phyloP scores from a whole-genome alignment of 2,113 vertebrate species.

The Xyrauchen texanus region DNA sequence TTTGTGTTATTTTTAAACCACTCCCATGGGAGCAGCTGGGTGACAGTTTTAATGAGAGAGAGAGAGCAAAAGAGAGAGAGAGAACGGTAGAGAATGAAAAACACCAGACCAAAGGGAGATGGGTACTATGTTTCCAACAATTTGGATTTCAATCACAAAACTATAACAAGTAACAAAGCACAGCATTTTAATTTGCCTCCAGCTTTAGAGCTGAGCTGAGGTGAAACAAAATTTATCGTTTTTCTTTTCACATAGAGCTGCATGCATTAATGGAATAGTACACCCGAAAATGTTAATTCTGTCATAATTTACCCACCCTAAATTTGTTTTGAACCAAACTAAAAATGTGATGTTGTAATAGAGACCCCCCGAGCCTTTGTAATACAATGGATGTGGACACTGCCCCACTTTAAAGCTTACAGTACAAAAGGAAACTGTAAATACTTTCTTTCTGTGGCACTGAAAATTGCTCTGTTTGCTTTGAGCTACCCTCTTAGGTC shows the following conservation, averaged over 20 bases:
- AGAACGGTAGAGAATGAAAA: not conserved
- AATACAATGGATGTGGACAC: too few relatives aligned
- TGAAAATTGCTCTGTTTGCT: too few relatives aligned
- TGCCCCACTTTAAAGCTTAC: too few relatives aligned
- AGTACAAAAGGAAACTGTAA: too few relatives aligned
- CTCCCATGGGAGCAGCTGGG: slow-evolving; percentile 60
- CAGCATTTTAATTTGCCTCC: slow-evolving; percentile 16
- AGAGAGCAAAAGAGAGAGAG: slow-evolving; percentile 29
- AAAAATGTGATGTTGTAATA: too few relatives aligned
- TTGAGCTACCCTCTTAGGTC: too few relatives aligned
- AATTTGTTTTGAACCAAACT: too few relatives aligned
- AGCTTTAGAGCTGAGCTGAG: slow-evolving; percentile 15
- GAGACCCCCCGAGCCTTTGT: too few relatives aligned
- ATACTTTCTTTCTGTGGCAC: too few relatives aligned
- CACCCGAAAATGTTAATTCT: too few relatives aligned
- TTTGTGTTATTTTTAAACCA: slow-evolving; percentile 69
- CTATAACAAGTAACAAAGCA: slow-evolving; percentile 5
- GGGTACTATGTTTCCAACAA: slow-evolving; percentile 31
- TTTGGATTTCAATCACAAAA: slow-evolving; percentile 42
- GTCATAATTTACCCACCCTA: too few relatives aligned
- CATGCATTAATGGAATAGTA: not conserved
- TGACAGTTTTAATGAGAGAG: slow-evolving; percentile 70
- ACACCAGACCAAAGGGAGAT: slow-evolving; percentile 25
- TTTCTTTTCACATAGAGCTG: not conserved
- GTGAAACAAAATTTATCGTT: not conserved